These are phyloP conservation scores for Pharmacophagus antenor DNA, from an alignment of 2,888 invertebrate genomes.

Conservation along the genomic window DNA sequence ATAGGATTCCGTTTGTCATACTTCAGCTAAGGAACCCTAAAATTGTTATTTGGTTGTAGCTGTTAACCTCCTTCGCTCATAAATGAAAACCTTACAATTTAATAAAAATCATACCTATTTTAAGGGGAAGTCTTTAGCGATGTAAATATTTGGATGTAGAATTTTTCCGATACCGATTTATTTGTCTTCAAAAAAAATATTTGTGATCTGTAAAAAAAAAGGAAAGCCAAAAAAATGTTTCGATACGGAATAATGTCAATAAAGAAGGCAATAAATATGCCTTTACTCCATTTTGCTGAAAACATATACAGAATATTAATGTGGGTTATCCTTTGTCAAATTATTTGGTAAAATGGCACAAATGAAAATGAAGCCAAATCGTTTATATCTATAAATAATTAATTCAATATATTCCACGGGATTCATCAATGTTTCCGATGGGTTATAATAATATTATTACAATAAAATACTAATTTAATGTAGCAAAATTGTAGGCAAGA, in stretches of 20 bases:
- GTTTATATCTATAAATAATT: neutral
- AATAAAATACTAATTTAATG: neutral
- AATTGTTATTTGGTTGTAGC: no score
- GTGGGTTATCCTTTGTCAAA: conserved; percentile 1
- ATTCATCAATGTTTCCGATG: neutral
- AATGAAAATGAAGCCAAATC: no score
- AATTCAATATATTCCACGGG: neutral
- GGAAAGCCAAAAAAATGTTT: neutral
- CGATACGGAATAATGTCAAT: neutral
- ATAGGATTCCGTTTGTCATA: no score
- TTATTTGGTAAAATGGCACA: neutral
- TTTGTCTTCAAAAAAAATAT: no score
- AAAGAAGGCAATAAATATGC: neutral
- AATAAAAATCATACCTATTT: no score
- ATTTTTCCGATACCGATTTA: no score
- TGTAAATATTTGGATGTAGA: no score
- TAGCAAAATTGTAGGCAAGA: neutral
- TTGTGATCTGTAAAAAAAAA: neutral
- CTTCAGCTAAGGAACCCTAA: no score
- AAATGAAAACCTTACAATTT: no score
- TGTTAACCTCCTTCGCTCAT: no score
- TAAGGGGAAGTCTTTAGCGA: no score
- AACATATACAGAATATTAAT: neutral
- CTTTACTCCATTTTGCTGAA: neutral
- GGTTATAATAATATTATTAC: neutral